Percentiles rank a stretch among this genome's conserved stretches.
phyloP scores from a whole-genome alignment of 37 sponge, comb jelly and placozoan genomes.

The Lycopodina hypogea region DNA sequence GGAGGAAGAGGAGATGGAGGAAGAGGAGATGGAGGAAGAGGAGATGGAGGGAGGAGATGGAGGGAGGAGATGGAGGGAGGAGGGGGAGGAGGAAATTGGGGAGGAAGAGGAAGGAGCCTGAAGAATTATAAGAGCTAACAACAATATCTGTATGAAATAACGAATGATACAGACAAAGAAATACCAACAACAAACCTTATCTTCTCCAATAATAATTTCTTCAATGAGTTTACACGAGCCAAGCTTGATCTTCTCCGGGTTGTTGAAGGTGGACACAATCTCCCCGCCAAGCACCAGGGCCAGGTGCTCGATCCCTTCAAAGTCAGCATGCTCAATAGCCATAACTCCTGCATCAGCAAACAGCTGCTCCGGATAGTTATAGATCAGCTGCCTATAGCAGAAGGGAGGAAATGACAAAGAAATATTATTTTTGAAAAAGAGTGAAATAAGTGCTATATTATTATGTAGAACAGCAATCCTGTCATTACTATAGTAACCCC shows the following conservation, averaged over 20 bases:
- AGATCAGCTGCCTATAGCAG: constrained; percentile 87
- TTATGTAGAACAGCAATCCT: neutral
- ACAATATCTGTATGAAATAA: too few relatives aligned
- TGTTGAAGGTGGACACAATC: constrained; percentile 96
- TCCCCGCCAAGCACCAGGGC: constrained; percentile 92
- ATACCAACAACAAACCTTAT: constrained; percentile 53
- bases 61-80: too few relatives aligned
- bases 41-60: too few relatives aligned
- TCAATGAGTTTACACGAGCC: constrained; percentile 96
- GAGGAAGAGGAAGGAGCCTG: too few relatives aligned
- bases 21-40: too few relatives aligned
- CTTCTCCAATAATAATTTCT: constrained; percentile 98
- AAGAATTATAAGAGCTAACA: too few relatives aligned
- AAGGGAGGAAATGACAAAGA: neutral
- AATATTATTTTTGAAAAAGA: neutral
- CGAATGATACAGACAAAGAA: too few relatives aligned
- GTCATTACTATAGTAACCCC: too few relatives aligned
- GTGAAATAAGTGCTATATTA: neutral
- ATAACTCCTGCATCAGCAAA: constrained; percentile 96
- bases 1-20: too few relatives aligned
- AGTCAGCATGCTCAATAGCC: constrained; percentile 99
- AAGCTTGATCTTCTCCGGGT: constrained; percentile 91
- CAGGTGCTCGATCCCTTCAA: constrained; percentile 96
- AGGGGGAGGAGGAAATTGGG: too few relatives aligned
- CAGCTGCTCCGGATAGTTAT: constrained; percentile 99